Percentiles rank a stretch among this genome's conserved stretches.
Evolutionary conservation across 2,888 invertebrate species (phyloP).

Genomic region (Philonicus albiceps): DNA sequence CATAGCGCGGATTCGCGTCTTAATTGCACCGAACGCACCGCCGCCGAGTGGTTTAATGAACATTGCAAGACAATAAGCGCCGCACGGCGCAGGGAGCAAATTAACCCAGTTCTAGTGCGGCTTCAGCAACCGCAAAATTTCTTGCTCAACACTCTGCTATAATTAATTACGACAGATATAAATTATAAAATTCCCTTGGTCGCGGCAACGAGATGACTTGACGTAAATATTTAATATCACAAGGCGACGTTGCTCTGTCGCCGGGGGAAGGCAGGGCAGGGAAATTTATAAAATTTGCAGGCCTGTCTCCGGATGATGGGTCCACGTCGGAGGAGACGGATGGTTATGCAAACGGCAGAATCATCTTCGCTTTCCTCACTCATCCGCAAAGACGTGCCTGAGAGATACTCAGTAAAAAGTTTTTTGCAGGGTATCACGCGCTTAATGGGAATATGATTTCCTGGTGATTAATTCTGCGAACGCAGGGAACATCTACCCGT

Average conservation of each 20-base stretch:
- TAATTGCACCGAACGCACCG: not conserved
- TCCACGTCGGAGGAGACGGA: not conserved
- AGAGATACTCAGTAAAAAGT: not conserved
- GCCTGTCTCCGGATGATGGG: conserved; percentile 20
- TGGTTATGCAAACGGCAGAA: not conserved
- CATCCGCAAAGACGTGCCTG: not conserved
- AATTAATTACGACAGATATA: not conserved
- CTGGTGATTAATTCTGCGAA: not conserved
- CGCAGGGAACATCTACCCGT: not conserved
- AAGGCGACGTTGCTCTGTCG: not conserved
- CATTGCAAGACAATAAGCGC: not conserved
- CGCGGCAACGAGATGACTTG: not conserved
- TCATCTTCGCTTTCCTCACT: not conserved
- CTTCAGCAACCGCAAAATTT: not conserved
- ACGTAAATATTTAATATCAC: not conserved
- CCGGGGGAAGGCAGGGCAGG: not conserved
- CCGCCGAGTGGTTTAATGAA: not conserved
- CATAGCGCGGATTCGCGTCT: not conserved
- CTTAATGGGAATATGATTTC: conserved; percentile 7
- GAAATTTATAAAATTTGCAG: conserved; percentile 4
- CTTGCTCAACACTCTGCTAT: not conserved
- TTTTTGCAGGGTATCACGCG: not conserved
- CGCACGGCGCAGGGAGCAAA: not conserved
- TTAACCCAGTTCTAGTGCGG: not conserved
- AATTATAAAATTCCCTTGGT: not conserved